Conservation (phyloP, 2,113 vertebrate genomes). For the Menura novaehollandiae region DNA sequence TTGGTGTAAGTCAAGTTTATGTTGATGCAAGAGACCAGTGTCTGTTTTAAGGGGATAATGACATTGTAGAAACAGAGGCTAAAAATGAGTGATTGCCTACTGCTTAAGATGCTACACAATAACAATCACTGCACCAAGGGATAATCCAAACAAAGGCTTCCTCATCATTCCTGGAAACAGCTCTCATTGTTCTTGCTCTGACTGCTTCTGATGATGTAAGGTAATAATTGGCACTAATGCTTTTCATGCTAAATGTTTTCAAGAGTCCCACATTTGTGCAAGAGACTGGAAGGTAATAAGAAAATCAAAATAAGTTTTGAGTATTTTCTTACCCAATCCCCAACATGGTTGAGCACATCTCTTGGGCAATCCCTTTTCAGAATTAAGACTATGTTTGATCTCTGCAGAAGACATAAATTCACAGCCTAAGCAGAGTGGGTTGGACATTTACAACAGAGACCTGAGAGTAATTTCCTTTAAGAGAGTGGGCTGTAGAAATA, state of each 20-base stretch:
- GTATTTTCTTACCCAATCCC: neutral
- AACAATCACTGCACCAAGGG: neutral
- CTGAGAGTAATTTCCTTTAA: neutral
- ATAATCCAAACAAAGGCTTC: slow-evolving; percentile 34
- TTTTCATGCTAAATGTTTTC: neutral
- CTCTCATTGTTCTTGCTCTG: slow-evolving; percentile 28
- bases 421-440: neutral
- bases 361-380: neutral
- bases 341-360: neutral
- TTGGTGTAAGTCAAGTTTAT: neutral
- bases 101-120: neutral
- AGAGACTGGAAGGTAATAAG: neutral
- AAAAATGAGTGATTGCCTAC: neutral
- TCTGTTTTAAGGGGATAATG: neutral
- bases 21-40: neutral
- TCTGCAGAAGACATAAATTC: neutral
- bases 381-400: neutral
- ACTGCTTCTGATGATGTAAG: neutral
- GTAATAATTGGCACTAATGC: neutral
- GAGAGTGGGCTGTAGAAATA: neutral
- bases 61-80: neutral
- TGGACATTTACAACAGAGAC: neutral
- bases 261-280: neutral
- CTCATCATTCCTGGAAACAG: slow-evolving; percentile 4
- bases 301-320: neutral